Conservation (phyloP, 1,140 invertebrate genomes). For the Scaptodrosophila lebanonensis region DNA sequence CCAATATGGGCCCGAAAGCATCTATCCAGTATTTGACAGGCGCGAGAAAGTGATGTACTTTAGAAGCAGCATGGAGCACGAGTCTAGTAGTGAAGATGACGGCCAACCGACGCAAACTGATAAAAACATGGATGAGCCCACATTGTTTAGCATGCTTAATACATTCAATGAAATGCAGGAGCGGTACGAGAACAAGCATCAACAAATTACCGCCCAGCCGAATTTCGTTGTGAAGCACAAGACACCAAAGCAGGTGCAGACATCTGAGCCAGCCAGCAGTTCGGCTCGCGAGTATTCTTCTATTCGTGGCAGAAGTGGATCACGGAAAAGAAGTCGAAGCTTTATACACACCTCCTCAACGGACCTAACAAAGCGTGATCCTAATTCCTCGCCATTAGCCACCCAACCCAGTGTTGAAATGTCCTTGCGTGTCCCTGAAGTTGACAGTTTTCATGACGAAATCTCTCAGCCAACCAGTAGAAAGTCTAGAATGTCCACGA, state of each 20-base stretch:
- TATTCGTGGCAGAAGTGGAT: too few species aligned
- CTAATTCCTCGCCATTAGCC: too few species aligned
- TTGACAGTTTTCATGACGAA: too few species aligned
- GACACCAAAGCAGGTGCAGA: too few species aligned
- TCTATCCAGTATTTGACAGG: constrained; percentile 38
- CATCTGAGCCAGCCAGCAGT: too few species aligned
- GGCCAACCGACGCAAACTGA: not conserved
- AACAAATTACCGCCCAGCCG: constrained; percentile 8
- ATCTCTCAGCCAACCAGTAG: too few species aligned
- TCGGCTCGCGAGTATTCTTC: too few species aligned
- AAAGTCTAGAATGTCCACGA: not conserved
- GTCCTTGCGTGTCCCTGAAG: too few species aligned
- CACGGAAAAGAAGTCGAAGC: too few species aligned
- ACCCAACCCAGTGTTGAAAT: too few species aligned
- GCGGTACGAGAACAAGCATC: constrained; percentile 9
- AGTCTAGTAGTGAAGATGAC: not conserved
- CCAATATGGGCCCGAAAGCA: constrained; percentile 49
- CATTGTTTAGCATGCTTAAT: constrained; percentile 10
- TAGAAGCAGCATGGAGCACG: not conserved
- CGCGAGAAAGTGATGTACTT: not conserved
- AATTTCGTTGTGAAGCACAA: not conserved
- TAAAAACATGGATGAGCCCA: not conserved
- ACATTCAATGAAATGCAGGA: constrained; percentile 28
- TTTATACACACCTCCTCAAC: too few species aligned
- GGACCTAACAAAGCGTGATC: too few species aligned